phyloP scores from a whole-genome alignment of 2,888 invertebrate genomes.

The Drepana falcataria region DNA sequence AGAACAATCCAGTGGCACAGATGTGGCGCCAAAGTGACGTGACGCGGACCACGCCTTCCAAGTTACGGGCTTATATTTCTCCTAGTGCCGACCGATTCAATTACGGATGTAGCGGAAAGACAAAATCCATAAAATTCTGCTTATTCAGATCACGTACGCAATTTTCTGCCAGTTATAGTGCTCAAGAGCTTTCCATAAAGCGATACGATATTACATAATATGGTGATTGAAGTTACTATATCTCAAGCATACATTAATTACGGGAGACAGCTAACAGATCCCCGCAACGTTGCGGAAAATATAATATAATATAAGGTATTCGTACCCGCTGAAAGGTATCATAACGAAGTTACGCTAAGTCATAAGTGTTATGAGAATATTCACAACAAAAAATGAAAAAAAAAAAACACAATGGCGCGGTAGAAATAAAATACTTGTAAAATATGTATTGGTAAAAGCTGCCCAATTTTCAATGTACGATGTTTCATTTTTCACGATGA shows the following conservation, averaged over 20 bases:
- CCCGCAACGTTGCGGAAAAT: too few species aligned
- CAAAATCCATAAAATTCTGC: slow-evolving; percentile 29
- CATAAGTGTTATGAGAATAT: slow-evolving; percentile 14
- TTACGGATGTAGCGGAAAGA: slow-evolving; percentile 35
- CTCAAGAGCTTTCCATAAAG: neutral
- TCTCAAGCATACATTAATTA: too few species aligned
- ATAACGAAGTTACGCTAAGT: too few species aligned
- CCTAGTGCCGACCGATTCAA: slow-evolving; percentile 33
- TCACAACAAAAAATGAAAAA: slow-evolving; percentile 18
- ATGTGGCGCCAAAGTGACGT: slow-evolving; percentile 67
- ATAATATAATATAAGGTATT: too few species aligned
- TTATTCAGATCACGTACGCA: slow-evolving; percentile 19
- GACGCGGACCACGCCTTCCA: slow-evolving; percentile 67
- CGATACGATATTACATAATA: too few species aligned
- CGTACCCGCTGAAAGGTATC: too few species aligned
- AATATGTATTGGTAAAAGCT: too few species aligned
- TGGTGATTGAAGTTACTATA: too few species aligned
- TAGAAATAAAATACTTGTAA: slow-evolving; percentile 7
- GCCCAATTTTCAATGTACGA: too few species aligned
- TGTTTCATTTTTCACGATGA: too few species aligned
- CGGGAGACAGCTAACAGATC: too few species aligned
- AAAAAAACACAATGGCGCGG: slow-evolving; percentile 18
- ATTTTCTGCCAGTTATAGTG: slow-evolving; percentile 12
- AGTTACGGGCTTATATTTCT: slow-evolving; percentile 47
- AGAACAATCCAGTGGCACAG: slow-evolving; percentile 52